These are phyloP conservation scores for Heliconius melpomene DNA, from an alignment of 1,140 invertebrate species.

Conservation along the genomic window DNA sequence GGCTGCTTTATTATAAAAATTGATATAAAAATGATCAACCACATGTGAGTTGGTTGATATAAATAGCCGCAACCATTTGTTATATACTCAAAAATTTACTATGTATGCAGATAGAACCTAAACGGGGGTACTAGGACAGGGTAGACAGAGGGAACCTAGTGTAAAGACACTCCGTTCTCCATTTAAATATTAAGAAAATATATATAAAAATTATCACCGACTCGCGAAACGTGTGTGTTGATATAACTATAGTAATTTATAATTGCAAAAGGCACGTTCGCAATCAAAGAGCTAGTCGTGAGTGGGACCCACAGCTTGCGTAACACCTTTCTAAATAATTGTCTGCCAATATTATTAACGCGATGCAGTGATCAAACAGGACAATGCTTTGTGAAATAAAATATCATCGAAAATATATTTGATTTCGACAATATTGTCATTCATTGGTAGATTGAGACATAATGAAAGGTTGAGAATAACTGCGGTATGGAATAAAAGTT, in stretches of 20 bases:
- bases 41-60: neutral
- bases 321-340: slow-evolving; percentile 45
- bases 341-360: slow-evolving; percentile 41
- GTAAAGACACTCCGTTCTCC: too few relatives aligned
- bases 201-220: slow-evolving; percentile 15
- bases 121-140: too few relatives aligned
- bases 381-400: slow-evolving; percentile 30
- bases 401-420: neutral
- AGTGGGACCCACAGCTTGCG: slow-evolving; percentile 34
- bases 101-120: too few relatives aligned
- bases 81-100: too few relatives aligned
- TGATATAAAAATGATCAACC: slow-evolving; percentile 7
- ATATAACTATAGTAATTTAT: slow-evolving; percentile 36
- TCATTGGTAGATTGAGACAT: neutral
- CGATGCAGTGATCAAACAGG: slow-evolving; percentile 36
- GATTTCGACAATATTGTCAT: neutral
- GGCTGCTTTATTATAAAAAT: slow-evolving; percentile 14
- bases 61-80: too few relatives aligned
- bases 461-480: neutral
- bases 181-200: slow-evolving; percentile 1
- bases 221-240: slow-evolving; percentile 36
- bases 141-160: too few relatives aligned
- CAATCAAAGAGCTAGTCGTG: slow-evolving; percentile 41
- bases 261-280: slow-evolving; percentile 44
- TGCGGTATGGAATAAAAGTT: neutral